Base-by-base conservation (phyloP, 2,797 vertebrate genomes). In the Sebastes vulpes region DNA sequence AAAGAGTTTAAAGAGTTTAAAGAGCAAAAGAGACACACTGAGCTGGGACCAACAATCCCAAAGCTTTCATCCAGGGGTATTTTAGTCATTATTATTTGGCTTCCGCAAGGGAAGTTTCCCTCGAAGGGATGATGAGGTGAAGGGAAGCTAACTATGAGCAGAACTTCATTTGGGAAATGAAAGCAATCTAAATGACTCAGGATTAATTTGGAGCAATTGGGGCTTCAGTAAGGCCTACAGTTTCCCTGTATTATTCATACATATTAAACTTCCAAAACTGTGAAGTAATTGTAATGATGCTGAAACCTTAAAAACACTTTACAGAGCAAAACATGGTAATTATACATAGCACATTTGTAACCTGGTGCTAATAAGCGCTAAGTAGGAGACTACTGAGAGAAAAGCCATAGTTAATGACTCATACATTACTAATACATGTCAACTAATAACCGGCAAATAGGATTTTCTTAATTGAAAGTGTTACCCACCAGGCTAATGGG, bases 381-480 rank as follows among this genome's bases (percentile, higher is more conserved):
- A 69, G 67, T 28, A 23, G 6, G 48, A 66, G 35, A 1, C 42
- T 23, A 18, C 60, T 56, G 66, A 50, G 68, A 67, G 61, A 74
- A 80, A 73, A 75, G 52, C 61, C 64, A 25, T 7, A 57, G 59
- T 32, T 84, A 81, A 77, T 64, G 72, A 77, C 29, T 83, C 66
- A 74, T 20, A 69, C 16, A 16, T 70, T 70, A 48, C n/a, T 38
- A 72, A 72, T 79, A 81, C 54, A 64, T 60, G 64, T 67, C 77
- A 56, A 28, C n/a, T 82, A 87, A 79, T 85, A 82, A 64, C 29
- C 38, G 9, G 32, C 72, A 69, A 82, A 88, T 54, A 69, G 61
- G 80, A 84, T 87, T 85, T 61, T 9, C 56, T 67, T 72, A 84
- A 86, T 86, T 82, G 57, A 79, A 68, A 80, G 70, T 74, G 28